A percentile compares a stretch with the other conserved stretches of the same genome.
Conservation (phyloP, 2,797 vertebrate species). For the Clamator glandarius region DNA sequence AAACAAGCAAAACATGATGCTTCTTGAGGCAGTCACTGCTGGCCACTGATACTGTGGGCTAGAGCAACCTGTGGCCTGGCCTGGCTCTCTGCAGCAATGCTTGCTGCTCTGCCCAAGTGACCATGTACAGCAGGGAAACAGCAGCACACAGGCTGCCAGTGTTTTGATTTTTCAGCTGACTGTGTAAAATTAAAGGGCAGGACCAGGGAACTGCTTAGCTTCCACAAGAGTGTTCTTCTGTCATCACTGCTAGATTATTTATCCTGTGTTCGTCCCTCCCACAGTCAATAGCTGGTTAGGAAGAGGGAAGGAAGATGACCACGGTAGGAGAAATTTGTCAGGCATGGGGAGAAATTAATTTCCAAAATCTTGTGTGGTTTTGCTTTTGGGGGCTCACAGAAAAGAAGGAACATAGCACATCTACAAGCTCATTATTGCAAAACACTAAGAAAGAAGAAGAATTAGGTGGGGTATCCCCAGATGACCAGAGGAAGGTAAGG, state of each 20-base stretch:
- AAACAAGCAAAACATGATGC: background rate
- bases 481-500: background rate
- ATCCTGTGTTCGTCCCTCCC: background rate
- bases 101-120: background rate
- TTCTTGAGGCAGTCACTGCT: background rate
- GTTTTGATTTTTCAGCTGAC: background rate
- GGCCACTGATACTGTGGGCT: background rate
- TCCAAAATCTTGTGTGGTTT: background rate
- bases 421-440: background rate
- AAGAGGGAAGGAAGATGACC: background rate
- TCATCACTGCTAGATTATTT: background rate
- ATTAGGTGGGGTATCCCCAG: background rate
- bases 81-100: background rate
- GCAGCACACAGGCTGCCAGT: background rate
- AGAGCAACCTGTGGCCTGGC: background rate
- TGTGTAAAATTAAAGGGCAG: background rate
- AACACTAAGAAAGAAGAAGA: background rate
- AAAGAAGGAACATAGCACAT: background rate
- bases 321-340: background rate
- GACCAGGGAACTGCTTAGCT: background rate
- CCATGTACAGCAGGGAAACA: background rate
- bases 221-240: background rate
- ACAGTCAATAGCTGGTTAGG: background rate
- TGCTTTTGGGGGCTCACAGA: fast-evolving
- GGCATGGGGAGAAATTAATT: background rate